Base-by-base conservation (phyloP, 2,888 invertebrate genomes). In the Meiosimyza platycephala region DNA sequence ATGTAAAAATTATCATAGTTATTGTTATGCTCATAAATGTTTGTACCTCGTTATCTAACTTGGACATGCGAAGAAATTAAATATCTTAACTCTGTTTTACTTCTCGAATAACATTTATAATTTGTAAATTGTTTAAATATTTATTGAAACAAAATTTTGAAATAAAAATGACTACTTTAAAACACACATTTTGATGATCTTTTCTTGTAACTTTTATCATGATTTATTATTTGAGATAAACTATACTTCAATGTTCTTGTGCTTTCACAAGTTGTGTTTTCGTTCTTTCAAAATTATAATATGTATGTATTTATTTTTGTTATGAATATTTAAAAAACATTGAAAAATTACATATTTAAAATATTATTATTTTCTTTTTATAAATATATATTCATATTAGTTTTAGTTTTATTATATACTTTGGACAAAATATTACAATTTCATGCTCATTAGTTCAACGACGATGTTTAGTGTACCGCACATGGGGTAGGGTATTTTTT, bases 381-480 rank as follows among this genome's bases (percentile, higher is more conserved):
- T 67, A 28, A 47, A 52, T 33, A 40, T 62, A 18, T 70, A 50
- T 59, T 16, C 33, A 18, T 57, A 64, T 33, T 51, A 54, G 47
- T 60, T 51, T 64, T 57, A 71, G 74, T 74, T 74, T 63, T 74
- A 74, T 74, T 74, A 74, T 74, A 47, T 63, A 13, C 50, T 72
- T 74, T 74, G 74, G 74, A 68, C 71, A 71, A 71, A 71, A 73
- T 71, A 74, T 67, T 71, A 74, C 71, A 74, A 69, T 63, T 64
- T 59, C 11, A 63, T 72, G 66, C 66, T 72, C 52, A 51, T 15
- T 59, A 71, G 64, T 65, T 65, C 9, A 71, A 71, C 48, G 57
- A 16, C n/a, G 40, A 13, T 18, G 16, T 18, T 59, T 59, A 18
- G 13, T n/a, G 13, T 28, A 6, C n/a, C 60, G 33, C n/a, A 60